phyloP scores from a whole-genome alignment of 2,888 invertebrate species.

The Drosophila neotestacea region DNA sequence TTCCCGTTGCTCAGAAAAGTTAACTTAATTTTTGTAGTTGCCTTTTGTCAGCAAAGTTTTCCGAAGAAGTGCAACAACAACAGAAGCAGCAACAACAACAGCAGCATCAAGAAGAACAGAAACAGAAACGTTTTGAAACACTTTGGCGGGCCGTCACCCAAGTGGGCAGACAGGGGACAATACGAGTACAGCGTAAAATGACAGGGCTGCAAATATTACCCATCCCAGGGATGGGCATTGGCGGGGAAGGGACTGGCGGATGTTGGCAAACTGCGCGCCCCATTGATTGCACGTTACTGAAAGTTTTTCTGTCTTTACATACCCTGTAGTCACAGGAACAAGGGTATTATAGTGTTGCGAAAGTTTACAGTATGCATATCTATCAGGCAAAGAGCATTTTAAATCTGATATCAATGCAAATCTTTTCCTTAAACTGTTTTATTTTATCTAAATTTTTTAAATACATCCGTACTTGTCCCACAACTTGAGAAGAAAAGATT shows the following conservation, averaged over 20 bases:
- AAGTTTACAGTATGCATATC: not conserved
- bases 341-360: not conserved
- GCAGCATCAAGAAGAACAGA: constrained; percentile 36
- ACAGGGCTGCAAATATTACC: constrained; percentile 41
- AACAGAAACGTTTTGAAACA: constrained; percentile 72
- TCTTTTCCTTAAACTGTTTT: too few species aligned
- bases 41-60: constrained; percentile 71
- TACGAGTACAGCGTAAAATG: constrained; percentile 22
- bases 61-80: constrained; percentile 61
- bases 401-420: not conserved
- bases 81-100: constrained; percentile 38
- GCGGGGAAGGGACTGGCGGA: not conserved
- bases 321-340: not conserved
- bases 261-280: constrained; percentile 31
- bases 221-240: constrained; percentile 12
- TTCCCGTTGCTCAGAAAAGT: constrained; percentile 76
- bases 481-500: not conserved
- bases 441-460: too few species aligned
- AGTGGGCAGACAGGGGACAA: constrained; percentile 44
- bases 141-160: constrained; percentile 52
- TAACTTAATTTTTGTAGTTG: constrained; percentile 78
- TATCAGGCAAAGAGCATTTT: not conserved
- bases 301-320: constrained; percentile 17
- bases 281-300: constrained; percentile 69
- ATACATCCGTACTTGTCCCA: too few species aligned